phyloP scores from a whole-genome alignment of 2,113 vertebrate species.

The Toxostoma redivivum region DNA sequence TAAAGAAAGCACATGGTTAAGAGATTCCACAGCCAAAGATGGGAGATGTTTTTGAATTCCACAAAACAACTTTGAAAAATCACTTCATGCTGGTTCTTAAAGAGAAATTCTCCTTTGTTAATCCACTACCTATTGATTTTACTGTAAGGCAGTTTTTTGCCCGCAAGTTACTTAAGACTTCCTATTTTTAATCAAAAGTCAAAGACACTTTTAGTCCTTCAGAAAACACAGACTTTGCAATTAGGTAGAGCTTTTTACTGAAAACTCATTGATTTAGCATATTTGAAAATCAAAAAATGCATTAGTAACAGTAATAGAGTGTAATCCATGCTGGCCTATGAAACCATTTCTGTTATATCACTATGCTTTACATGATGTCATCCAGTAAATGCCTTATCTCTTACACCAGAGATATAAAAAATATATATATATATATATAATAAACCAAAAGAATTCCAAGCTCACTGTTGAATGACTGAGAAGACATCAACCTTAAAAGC shows the following conservation, averaged over 20 bases:
- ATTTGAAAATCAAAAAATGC: accelerated
- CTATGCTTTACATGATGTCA: background rate
- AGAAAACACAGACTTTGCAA: background rate
- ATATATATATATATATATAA: background rate
- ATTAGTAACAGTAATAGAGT: background rate
- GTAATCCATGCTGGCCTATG: background rate
- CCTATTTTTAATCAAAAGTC: background rate
- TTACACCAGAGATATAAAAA: background rate
- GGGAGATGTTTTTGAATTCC: background rate
- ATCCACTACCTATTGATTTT: background rate
- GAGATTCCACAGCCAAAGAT: background rate
- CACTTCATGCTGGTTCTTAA: background rate
- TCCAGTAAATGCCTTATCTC: background rate
- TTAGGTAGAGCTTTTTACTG: background rate
- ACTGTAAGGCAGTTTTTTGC: background rate
- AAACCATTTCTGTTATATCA: background rate
- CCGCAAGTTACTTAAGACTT: background rate
- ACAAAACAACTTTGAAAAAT: background rate
- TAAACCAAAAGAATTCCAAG: background rate
- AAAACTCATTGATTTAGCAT: background rate
- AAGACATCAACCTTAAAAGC: background rate
- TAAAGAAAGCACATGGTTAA: background rate
- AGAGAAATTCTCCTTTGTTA: background rate
- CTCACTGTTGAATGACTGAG: background rate
- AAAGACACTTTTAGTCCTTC: background rate